Evolutionary conservation across 2,113 vertebrate genomes (phyloP).

Genomic region (Leucosticte australis): DNA sequence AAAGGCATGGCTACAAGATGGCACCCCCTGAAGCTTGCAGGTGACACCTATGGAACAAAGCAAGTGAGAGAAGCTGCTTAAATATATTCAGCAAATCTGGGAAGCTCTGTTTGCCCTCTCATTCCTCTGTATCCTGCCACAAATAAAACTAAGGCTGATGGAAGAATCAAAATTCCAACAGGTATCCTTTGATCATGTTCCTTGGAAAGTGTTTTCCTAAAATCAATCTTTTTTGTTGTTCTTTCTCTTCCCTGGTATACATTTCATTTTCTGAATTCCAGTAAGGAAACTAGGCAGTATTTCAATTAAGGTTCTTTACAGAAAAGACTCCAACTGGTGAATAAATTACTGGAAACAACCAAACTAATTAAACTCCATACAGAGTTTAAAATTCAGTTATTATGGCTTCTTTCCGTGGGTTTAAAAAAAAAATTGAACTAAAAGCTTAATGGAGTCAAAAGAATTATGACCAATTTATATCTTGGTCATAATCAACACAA

Average conservation of each 20-base stretch:
- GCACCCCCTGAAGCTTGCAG: neutral
- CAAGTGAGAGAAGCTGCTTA: neutral
- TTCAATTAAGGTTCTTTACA: conserved; percentile 42
- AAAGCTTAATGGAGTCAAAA: neutral
- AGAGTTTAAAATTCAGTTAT: neutral
- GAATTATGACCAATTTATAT: neutral
- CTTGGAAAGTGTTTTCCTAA: neutral
- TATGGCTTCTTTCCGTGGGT: neutral
- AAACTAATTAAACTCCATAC: conserved; percentile 33
- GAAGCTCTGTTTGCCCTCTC: neutral
- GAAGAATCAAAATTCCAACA: neutral
- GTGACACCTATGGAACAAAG: neutral
- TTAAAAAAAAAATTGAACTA: neutral
- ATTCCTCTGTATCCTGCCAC: neutral
- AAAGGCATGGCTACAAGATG: neutral
- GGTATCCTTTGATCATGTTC: neutral
- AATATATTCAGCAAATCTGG: neutral
- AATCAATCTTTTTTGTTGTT: neutral
- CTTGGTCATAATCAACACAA: neutral
- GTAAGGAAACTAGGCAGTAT: conserved; percentile 44
- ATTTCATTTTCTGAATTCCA: conserved; percentile 28
- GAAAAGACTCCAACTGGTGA: conserved; percentile 15
- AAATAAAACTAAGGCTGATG: neutral
- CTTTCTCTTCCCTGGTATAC: neutral
- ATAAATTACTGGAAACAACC: conserved; percentile 35